Evolutionary conservation across 2,797 vertebrate species (phyloP), one percentile per base, ranked within the genome.

Genomic region (Acrocephalus scirpaceus): DNA sequence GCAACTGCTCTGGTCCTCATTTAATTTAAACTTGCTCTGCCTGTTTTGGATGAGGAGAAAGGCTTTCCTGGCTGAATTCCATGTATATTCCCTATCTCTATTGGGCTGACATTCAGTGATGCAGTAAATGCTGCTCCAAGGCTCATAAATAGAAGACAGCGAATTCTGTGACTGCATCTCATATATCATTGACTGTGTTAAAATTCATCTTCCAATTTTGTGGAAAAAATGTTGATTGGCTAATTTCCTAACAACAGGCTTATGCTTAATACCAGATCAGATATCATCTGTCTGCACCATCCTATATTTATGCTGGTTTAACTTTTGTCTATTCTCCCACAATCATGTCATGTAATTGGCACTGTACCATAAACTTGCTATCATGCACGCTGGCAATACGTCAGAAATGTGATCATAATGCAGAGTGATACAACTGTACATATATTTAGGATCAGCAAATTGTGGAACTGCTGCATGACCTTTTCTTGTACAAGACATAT

Each of bases 201-300:
- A 95, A 93, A 85, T 88, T 86, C 47, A 12, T 81, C 47, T 95
- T 94, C 73, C 29, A 48, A 42, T 95, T 96, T 92, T 86, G 54
- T 64, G 80, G 88, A 42, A 93, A 93, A 92, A 86, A 56, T 47
- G 73, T 94, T 53, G 60, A 88, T 93, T 88, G 70, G 76, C 44
- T 84, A 70, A 88, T 92, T 95, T 88, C 45, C 58, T 88, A 86
- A 44, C 7, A 54, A 66, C 27, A 65, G 88, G 90, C 90, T 96
- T 96, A 86, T 76, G 66, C 88, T 90, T 97, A 92, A 95, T 93
- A 82, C 83, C 83, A 85, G 92, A 94, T 79, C 80, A 95, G 92
- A 92, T 95, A 90, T 92, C 76, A 92, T 95, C 93, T 95, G 95
- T 95, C 92, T 95, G 80, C 73, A 70, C 76, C n/a, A 57, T 92